phyloP scores from a whole-genome alignment of 1,140 invertebrate species.

The Solenopsis invicta region DNA sequence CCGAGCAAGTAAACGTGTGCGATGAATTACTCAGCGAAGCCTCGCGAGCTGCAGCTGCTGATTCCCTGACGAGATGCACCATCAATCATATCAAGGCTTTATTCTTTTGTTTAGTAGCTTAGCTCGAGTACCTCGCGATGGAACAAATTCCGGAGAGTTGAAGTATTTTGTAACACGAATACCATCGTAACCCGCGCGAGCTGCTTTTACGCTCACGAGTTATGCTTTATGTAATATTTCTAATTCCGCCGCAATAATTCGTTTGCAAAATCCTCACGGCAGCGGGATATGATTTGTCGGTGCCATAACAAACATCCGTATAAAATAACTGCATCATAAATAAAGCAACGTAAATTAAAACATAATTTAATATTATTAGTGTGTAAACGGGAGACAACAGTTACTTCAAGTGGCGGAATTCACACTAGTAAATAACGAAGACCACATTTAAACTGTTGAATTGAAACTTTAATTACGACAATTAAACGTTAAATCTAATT shows the following conservation, averaged over 20 bases:
- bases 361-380: constrained; percentile 3
- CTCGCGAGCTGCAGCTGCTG: constrained; percentile 71
- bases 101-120: constrained; percentile 62
- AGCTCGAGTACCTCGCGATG: constrained; percentile 54
- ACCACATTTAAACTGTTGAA: neutral
- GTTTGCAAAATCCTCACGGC: constrained; percentile 5
- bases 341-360: neutral
- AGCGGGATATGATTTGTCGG: constrained; percentile 13
- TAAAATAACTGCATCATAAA: neutral
- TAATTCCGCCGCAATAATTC: constrained; percentile 35
- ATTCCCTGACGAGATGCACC: constrained; percentile 72
- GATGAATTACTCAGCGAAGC: constrained; percentile 74
- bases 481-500: neutral
- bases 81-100: constrained; percentile 75
- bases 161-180: constrained; percentile 62
- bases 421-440: neutral
- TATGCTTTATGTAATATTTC: constrained; percentile 50
- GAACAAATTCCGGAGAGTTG: constrained; percentile 53
- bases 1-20: constrained; percentile 61
- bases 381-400: neutral
- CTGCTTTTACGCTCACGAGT: constrained; percentile 24
- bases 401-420: neutral
- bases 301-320: neutral
- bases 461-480: neutral
- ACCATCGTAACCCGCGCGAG: constrained; percentile 7